Conservation (phyloP, 2,797 vertebrate genomes). For the Peromyscus melanophrys region DNA sequence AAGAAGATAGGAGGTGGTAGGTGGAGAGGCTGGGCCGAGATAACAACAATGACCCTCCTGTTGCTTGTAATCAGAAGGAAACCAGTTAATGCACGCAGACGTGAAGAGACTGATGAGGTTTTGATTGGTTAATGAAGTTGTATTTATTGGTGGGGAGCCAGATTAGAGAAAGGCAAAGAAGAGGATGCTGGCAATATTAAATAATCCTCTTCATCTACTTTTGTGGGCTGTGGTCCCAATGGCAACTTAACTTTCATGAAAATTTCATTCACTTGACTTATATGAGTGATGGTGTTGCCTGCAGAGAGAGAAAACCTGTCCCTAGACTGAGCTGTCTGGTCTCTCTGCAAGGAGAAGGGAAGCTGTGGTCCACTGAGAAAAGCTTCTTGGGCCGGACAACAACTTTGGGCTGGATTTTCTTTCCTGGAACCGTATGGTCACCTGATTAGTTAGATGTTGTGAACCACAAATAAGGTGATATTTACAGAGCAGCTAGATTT, state of each 20-base stretch:
- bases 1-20: neutral
- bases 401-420: neutral
- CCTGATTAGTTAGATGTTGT: neutral
- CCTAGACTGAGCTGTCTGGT: neutral
- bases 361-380: neutral
- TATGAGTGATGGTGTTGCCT: neutral
- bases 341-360: neutral
- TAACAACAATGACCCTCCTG: neutral
- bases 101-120: neutral
- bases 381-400: neutral
- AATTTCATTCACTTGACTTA: constrained; percentile 40
- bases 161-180: neutral
- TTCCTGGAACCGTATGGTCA: neutral
- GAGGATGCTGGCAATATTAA: neutral
- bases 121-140: neutral
- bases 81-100: neutral
- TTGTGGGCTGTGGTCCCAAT: neutral
- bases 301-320: neutral
- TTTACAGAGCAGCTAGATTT: neutral
- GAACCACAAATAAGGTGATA: constrained; percentile 28
- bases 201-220: neutral
- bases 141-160: neutral
- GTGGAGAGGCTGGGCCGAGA: neutral
- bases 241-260: constrained; percentile 12
- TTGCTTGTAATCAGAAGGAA: neutral